Conservation (phyloP, 2,888 invertebrate genomes). For the Dolichopus griseipennis region DNA sequence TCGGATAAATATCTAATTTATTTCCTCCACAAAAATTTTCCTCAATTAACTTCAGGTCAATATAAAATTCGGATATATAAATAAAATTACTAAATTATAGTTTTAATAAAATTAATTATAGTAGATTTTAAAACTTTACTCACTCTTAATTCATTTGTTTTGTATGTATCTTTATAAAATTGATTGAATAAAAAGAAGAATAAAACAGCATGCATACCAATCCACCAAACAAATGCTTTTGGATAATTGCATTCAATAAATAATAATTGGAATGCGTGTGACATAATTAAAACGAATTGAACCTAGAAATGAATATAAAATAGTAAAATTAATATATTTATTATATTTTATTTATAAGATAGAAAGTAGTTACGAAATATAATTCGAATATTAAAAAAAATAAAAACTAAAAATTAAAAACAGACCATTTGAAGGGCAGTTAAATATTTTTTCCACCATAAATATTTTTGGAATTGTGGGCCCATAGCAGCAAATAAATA, state of each 20-base stretch:
- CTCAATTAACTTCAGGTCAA: too few species aligned
- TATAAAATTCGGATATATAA: not conserved
- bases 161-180: conserved; percentile 81
- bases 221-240: conserved; percentile 90
- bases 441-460: conserved; percentile 96
- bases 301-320: conserved; percentile 47
- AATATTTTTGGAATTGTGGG: conserved; percentile 71
- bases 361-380: too few species aligned
- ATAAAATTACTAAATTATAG: not conserved
- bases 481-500: conserved; percentile 87
- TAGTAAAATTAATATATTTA: too few species aligned
- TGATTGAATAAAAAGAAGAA: conserved; percentile 93
- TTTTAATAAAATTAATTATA: not conserved
- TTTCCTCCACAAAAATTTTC: too few species aligned
- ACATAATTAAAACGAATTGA: conserved; percentile 83
- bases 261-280: conserved; percentile 85
- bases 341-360: too few species aligned
- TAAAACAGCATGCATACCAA: conserved; percentile 90
- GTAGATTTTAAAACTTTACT: conserved; percentile 21
- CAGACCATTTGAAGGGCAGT: conserved; percentile 84
- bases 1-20: too few species aligned
- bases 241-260: conserved; percentile 91
- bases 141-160: conserved; percentile 36
- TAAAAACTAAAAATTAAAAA: conserved; percentile 7
- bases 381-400: too few species aligned